phyloP scores from a whole-genome alignment of 2,113 vertebrate genomes.

The Callospermophilus lateralis region DNA sequence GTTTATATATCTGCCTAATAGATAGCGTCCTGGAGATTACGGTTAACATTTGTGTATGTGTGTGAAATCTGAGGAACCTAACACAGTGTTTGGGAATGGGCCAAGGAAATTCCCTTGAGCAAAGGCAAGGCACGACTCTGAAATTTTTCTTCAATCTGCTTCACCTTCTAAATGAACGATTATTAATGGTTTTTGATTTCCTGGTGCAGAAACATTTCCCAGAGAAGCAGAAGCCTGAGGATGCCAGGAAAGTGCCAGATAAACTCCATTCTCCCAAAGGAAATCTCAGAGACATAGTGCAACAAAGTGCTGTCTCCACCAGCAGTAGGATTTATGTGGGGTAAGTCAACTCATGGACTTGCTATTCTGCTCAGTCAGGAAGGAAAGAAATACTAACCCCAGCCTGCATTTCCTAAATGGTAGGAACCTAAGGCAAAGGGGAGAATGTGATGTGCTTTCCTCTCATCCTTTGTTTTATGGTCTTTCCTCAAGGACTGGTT shows the following conservation, averaged over 20 bases:
- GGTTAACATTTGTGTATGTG: background rate
- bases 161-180: slow-evolving; percentile 34
- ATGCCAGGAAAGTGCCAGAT: slow-evolving; percentile 36
- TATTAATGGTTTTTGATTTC: slow-evolving; percentile 59
- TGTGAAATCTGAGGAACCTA: slow-evolving; percentile 34
- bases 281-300: background rate
- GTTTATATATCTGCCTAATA: background rate
- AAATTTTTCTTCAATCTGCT: background rate
- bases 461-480: background rate
- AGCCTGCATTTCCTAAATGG: background rate
- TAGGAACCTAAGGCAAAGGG: background rate
- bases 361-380: background rate
- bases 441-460: background rate
- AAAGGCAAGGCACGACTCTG: slow-evolving; percentile 41
- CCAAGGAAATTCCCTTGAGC: background rate
- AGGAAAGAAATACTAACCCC: background rate
- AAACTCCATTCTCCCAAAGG: background rate
- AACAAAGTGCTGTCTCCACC: background rate
- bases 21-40: background rate
- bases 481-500: background rate
- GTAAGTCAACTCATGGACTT: background rate
- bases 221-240: background rate
- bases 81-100: background rate
- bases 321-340: background rate
- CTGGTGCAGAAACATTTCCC: slow-evolving; percentile 22